A percentile compares a stretch with the other conserved stretches of the same genome.
Conservation (phyloP, 1,140 invertebrate species). For the Metopolophium dirhodum region DNA sequence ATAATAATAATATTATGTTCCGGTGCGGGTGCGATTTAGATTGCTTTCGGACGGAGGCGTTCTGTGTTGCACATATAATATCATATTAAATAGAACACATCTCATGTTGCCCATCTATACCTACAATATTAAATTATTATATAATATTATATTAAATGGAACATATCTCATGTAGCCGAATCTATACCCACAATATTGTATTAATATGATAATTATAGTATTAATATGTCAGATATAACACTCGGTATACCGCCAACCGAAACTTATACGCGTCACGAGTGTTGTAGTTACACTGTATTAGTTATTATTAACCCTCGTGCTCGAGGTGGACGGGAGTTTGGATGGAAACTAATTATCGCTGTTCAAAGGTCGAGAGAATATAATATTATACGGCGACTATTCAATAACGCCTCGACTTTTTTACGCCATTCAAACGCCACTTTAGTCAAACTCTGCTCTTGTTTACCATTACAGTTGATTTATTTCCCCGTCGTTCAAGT, state of each 20-base stretch:
- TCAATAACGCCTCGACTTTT: neutral
- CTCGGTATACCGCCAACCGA: neutral
- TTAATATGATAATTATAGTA: too few relatives aligned
- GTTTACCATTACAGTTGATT: conserved; percentile 30
- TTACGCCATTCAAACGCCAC: neutral
- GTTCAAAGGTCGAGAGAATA: neutral
- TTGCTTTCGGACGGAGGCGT: neutral
- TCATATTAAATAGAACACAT: neutral
- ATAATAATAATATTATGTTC: neutral
- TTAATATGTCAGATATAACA: neutral
- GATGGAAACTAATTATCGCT: neutral
- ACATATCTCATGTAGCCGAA: too few relatives aligned
- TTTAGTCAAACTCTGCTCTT: neutral
- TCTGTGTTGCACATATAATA: neutral
- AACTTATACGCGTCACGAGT: neutral
- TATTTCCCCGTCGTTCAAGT: neutral
- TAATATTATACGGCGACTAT: neutral
- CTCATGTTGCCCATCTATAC: too few relatives aligned
- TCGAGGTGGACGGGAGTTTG: neutral
- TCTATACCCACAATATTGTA: too few relatives aligned
- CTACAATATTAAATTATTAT: too few relatives aligned
- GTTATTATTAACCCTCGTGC: too few relatives aligned
- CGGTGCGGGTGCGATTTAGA: neutral
- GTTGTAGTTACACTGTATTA: neutral
- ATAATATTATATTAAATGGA: too few relatives aligned